Evolutionary conservation across 2,888 invertebrate species (phyloP), one percentile per base, ranked within the genome.

Genomic region (Anarsia innoxiella): DNA sequence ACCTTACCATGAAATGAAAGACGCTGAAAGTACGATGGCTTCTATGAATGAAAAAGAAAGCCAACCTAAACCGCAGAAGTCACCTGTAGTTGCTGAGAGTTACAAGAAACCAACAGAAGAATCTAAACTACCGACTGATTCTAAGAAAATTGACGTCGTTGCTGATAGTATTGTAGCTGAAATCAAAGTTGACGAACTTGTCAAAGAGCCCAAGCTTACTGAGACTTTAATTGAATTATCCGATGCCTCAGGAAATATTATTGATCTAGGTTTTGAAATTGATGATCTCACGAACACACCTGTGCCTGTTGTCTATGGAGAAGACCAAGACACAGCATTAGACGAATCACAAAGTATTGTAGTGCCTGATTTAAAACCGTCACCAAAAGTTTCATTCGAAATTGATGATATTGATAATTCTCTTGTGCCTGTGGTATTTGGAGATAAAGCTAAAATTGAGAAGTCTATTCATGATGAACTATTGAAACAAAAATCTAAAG

Each of bases 341-440:
- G 11, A 11, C 31, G 16, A 14, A 3, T 12, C 2, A n/a, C 25
- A 34, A 19, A 6, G 6, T 5, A 11, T 9, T 9, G 23, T 16
- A 14, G 12, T 19, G 19, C 26, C 5, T 11, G 25, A 9, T 6
- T 6, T 23, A 1, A 29, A 25, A 29, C n/a, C n/a, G n/a, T n/a
- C n/a, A n/a, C n/a, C 25, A 15, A 28, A 16, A 2, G n/a, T 36
- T 28, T 31, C 33, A 23, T 54, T 59, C 23, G 50, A 63, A 40
- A 58, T 63, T 31, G 61, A 65, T 36, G 66, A 69, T 23, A 41
- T 60, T 1, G 49, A 66, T 41, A 51, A 67, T 13, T 64, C 64
- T 12, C 56, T 72, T 45, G 61, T 75, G 23, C 62, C 73, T 40
- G 41, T 70, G 26, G 69, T 77, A 39, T 79, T 74, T 41, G 71